phyloP scores from a whole-genome alignment of 2,797 vertebrate genomes.

The Cichlasoma orientale region DNA sequence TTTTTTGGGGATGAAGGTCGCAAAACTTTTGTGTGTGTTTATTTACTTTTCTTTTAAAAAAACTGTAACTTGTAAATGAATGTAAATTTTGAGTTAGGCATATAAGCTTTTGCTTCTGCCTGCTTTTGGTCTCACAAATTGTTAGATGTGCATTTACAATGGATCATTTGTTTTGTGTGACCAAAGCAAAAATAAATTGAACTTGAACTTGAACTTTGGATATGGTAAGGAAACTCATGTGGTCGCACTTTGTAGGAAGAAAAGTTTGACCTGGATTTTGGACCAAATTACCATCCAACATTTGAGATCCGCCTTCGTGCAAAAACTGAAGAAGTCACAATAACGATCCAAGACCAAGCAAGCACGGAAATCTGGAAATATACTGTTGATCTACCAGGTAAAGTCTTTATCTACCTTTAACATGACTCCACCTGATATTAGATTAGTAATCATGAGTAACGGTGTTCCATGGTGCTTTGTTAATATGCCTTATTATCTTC shows the following conservation, averaged over 20 bases:
- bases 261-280: conserved; percentile 7
- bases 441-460: not conserved
- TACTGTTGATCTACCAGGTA: conserved; percentile 16
- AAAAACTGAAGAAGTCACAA: not conserved
- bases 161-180: too few relatives aligned
- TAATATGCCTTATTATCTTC: not conserved
- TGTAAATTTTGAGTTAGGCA: too few relatives aligned
- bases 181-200: too few relatives aligned
- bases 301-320: conserved; percentile 20
- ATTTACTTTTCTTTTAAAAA: too few relatives aligned
- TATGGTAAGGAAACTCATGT: not conserved
- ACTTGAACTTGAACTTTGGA: not conserved
- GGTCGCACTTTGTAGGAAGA: not conserved
- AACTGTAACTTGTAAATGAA: too few relatives aligned
- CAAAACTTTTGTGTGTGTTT: too few relatives aligned
- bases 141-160: too few relatives aligned
- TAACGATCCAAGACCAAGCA: not conserved
- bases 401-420: not conserved
- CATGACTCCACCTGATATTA: not conserved
- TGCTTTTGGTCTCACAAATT: too few relatives aligned
- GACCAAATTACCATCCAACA: conserved; percentile 13
- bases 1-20: too few relatives aligned
- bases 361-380: not conserved
- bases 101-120: too few relatives aligned
- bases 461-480: not conserved